phyloP scores from a whole-genome alignment of 2,797 vertebrate species.

The Tamandua tetradactyla region DNA sequence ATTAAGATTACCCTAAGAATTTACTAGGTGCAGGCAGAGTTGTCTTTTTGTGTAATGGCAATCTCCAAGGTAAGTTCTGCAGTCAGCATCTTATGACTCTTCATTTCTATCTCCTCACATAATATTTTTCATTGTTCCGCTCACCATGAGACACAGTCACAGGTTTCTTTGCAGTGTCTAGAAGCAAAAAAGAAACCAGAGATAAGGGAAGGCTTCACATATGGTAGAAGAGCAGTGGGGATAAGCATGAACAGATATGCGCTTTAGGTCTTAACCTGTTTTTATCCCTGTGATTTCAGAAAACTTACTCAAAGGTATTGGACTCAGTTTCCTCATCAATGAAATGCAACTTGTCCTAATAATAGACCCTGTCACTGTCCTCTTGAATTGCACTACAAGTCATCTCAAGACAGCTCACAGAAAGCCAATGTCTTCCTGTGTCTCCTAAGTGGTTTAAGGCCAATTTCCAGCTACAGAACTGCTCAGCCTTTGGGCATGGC shows the following conservation, averaged over 20 bases:
- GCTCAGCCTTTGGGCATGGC: background rate
- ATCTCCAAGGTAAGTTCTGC: background rate
- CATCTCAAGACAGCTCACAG: too few species aligned
- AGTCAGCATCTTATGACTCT: background rate
- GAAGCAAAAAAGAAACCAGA: background rate
- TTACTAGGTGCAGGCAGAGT: background rate
- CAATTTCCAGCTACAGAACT: rapidly evolving
- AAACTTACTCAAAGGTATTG: background rate
- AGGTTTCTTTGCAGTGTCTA: background rate
- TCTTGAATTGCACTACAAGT: background rate
- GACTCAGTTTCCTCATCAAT: background rate
- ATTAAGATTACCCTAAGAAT: background rate
- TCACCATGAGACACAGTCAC: too few species aligned
- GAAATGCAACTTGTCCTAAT: background rate
- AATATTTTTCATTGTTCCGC: background rate
- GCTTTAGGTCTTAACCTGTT: background rate
- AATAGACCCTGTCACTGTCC: background rate
- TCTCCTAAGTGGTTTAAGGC: background rate
- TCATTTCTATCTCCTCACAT: background rate
- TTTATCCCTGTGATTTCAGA: background rate
- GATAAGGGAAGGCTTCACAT: too few species aligned
- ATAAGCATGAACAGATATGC: background rate
- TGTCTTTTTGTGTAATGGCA: too few species aligned
- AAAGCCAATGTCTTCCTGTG: background rate
- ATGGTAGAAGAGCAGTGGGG: rapidly evolving